phyloP scores from a whole-genome alignment of 2,888 invertebrate genomes.

The Mellilla xanthometata region DNA sequence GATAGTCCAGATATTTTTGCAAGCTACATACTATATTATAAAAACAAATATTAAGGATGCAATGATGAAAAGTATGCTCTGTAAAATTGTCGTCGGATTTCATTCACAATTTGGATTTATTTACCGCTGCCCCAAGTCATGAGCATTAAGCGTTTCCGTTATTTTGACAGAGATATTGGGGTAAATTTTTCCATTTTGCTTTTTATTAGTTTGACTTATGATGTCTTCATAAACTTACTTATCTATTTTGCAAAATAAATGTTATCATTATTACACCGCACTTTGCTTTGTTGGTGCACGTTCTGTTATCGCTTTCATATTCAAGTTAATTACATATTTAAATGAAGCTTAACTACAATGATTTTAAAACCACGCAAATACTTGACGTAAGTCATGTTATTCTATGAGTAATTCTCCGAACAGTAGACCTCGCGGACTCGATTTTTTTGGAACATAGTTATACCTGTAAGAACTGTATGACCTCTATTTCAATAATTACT shows the following conservation, averaged over 20 bases:
- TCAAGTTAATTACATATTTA: constrained; percentile 3
- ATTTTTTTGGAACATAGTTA: no score
- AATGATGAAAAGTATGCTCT: not conserved
- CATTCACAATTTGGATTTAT: constrained; percentile 12
- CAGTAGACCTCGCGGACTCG: not conserved
- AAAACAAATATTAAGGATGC: no score
- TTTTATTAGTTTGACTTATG: not conserved
- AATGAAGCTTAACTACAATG: not conserved
- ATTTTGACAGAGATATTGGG: not conserved
- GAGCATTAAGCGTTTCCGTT: constrained; percentile 19
- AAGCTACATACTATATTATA: no score
- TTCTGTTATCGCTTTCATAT: constrained; percentile 3
- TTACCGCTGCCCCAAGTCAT: constrained; percentile 18
- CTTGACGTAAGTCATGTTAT: not conserved
- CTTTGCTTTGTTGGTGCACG: not conserved
- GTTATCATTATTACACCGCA: constrained; percentile 3
- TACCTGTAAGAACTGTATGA: no score
- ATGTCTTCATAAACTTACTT: not conserved
- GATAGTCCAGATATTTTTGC: no score
- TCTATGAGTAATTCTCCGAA: not conserved
- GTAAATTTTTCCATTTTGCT: not conserved
- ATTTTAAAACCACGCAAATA: constrained; percentile 2
- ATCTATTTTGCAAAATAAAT: constrained; percentile 1
- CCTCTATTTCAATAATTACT: no score
- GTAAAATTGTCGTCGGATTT: not conserved